Conservation (phyloP, 2,888 invertebrate genomes). For the Catocala sponsa region DNA sequence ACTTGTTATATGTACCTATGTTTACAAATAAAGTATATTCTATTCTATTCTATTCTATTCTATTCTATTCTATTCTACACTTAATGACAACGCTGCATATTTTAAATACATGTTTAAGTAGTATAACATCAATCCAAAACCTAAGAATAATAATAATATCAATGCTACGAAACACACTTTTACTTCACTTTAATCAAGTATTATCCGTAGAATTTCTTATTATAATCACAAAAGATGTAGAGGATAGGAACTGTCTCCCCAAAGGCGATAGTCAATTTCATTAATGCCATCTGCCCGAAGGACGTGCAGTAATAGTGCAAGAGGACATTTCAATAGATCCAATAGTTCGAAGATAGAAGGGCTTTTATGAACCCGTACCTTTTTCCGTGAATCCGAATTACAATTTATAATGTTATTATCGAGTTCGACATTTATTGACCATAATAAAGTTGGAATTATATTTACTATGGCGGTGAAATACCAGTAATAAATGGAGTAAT, state of each 20-base stretch:
- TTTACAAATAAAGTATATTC: no score
- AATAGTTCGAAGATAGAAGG: conserved; percentile 12
- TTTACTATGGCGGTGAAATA: neutral
- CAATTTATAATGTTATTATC: conserved; percentile 21
- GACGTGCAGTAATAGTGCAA: conserved; percentile 15
- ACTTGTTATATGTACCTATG: no score
- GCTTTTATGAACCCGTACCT: conserved; percentile 16
- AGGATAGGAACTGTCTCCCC: neutral
- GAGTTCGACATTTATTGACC: neutral
- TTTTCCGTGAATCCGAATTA: conserved; percentile 17
- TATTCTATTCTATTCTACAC: no score
- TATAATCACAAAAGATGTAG: neutral
- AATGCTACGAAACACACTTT: no score
- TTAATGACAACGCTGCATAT: no score
- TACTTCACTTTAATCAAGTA: no score
- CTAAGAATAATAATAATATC: no score
- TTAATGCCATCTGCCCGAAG: conserved; percentile 12
- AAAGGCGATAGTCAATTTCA: conserved; percentile 13
- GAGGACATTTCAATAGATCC: conserved; percentile 11
- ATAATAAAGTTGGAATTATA: neutral
- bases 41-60: no score
- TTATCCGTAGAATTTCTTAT: no score
- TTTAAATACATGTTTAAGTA: no score
- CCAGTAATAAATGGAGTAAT: no score
- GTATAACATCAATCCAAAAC: no score